Base-by-base conservation (phyloP, 2,113 vertebrate species). In the Epinephelus cyanopodus region DNA sequence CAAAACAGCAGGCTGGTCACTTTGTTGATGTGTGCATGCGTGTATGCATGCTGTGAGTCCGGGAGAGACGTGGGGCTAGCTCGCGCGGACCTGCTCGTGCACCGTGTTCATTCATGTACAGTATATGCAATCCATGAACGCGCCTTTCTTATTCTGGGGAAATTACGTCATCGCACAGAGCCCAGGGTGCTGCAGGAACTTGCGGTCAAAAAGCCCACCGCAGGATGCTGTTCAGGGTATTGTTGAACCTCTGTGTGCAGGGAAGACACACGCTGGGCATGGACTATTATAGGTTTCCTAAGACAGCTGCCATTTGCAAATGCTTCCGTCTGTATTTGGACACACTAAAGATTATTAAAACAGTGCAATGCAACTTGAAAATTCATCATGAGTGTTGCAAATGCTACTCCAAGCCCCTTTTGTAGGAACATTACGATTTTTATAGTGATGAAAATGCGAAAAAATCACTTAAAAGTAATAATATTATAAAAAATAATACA, bases 41-140 rank as follows among this genome's bases (percentile, higher is more conserved):
- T 57, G 10, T 1, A 29, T 63, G 6, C 50, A 29, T 63, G 10
- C 50, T 61, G 54, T 17, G 42, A 12, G 64, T 50, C 45, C 69
- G 37, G 10, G 39, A 69, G 25, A 47, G 48, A 33, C n/a, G 15
- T 5, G 7, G 62, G 33, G 47, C 13, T 15, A 15, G 47, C 52
- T 65, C 13, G 37, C 23, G 27, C 21, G 23, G 23, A 17, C n/a
- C 66, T 37, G 72, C 92, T 87, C 79, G 79, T 85, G 82, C 86
- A 81, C 78, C 18, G 77, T 83, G 83, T 87, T 85, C 84, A 90
- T 90, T 94, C 88, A 86, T 85, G 90, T 82, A 84, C 84, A 91
- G 45, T 83, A 70, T 39, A 86, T 81, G 70, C 42, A 61, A 53
- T 25, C 5, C 68, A 56, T 70, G 90, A 81, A 82, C 88, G 90